A percentile compares a stretch with the other conserved stretches of the same genome.
These are phyloP conservation scores for Drosophila merina DNA, from an alignment of 2,888 invertebrate genomes.

Conservation along the genomic window DNA sequence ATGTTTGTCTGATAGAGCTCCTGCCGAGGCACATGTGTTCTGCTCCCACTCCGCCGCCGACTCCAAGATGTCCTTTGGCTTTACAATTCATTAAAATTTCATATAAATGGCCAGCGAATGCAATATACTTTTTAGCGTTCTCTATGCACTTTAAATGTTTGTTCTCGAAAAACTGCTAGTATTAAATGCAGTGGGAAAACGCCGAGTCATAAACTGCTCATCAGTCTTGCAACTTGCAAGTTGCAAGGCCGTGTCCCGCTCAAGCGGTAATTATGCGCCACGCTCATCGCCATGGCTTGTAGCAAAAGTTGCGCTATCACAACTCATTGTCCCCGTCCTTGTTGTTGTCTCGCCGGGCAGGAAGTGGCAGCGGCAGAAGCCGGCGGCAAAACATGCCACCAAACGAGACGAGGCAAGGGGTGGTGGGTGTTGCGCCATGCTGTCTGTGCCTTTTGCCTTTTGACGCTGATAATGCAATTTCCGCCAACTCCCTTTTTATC, in stretches of 20 bases:
- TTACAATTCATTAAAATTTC: slow-evolving; percentile 62
- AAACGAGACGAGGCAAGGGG: slow-evolving; percentile 2
- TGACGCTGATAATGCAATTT: slow-evolving; percentile 83
- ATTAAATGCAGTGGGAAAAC: slow-evolving; percentile 74
- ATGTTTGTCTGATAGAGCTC: slow-evolving; percentile 47
- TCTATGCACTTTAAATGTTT: slow-evolving; percentile 5
- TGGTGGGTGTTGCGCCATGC: neutral
- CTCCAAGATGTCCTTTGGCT: slow-evolving; percentile 37
- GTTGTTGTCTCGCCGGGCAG: slow-evolving; percentile 63
- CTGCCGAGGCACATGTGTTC: slow-evolving; percentile 22
- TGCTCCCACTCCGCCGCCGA: neutral
- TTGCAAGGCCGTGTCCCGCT: neutral
- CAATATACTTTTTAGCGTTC: slow-evolving; percentile 44
- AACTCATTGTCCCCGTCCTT: slow-evolving; percentile 63
- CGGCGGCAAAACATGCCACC: slow-evolving; percentile 54
- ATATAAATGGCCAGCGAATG: slow-evolving; percentile 46
- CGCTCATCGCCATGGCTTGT: slow-evolving; percentile 55
- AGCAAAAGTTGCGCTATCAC: slow-evolving; percentile 66
- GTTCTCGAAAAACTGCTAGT: slow-evolving; percentile 49
- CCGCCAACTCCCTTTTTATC: slow-evolving; percentile 55
- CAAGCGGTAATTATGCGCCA: slow-evolving; percentile 64
- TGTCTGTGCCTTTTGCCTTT: slow-evolving; percentile 54
- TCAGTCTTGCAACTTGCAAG: slow-evolving; percentile 67
- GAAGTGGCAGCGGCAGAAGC: slow-evolving; percentile 72
- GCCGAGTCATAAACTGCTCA: slow-evolving; percentile 83